A percentile compares a stretch with the other conserved stretches of the same genome.
Conservation (phyloP, 2,888 invertebrate genomes). For the Callinectes sapidus region DNA sequence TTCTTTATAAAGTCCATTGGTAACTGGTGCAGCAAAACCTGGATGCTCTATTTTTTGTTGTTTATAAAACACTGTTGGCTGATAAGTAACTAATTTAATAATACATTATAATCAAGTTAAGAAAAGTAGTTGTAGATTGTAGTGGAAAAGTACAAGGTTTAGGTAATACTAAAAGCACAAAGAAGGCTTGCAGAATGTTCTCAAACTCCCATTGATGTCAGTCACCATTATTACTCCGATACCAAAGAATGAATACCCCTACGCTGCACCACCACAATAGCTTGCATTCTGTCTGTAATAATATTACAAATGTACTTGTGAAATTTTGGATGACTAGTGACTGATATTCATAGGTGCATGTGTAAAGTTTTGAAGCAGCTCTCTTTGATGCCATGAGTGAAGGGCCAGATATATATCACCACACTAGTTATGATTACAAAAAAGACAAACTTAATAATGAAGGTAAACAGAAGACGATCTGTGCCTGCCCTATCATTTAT, state of each 20-base stretch:
- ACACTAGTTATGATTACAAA: neutral
- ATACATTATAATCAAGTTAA: constrained; percentile 26
- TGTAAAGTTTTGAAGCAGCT: constrained; percentile 24
- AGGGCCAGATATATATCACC: constrained; percentile 2
- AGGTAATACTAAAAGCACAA: constrained; percentile 19
- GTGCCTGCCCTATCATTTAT: constrained; percentile 48
- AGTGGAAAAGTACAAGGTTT: constrained; percentile 8
- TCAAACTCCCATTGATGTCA: constrained; percentile 11
- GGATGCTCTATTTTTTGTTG: neutral
- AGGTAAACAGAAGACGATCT: constrained; percentile 21
- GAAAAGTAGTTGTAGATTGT: neutral
- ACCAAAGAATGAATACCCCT: constrained; percentile 24
- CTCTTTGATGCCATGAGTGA: constrained; percentile 34
- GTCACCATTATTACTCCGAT: neutral
- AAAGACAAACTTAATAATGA: neutral
- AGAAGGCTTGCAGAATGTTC: neutral
- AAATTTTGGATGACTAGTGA: neutral
- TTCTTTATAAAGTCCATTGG: neutral
- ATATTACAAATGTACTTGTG: neutral
- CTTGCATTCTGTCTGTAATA: neutral
- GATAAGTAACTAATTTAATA: constrained; percentile 29
- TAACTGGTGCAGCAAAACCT: neutral
- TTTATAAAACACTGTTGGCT: constrained; percentile 5
- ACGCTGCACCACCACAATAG: constrained; percentile 21
- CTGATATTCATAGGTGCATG: constrained; percentile 17